Base-by-base conservation (phyloP, 2,113 vertebrate genomes). In the Heterotis niloticus region DNA sequence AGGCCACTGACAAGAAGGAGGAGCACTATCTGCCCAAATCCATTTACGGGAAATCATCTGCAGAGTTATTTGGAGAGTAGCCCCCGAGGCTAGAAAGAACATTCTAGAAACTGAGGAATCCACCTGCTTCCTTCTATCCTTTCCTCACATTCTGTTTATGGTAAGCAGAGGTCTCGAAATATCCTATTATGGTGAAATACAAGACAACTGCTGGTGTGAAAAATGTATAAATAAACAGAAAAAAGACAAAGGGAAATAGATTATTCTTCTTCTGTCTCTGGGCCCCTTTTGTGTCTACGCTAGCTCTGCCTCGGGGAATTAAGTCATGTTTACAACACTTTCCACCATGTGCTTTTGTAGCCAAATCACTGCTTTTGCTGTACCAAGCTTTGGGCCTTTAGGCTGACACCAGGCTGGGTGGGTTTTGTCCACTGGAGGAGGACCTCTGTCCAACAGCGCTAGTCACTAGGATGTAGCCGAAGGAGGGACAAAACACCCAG, bases 21-120 rank as follows among this genome's bases (percentile, higher is more conserved):
- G 10, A 57, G n/a, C 57, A 17, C 28, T 52, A 34, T 29, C 51
- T 54, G 10, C 68, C 70, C 24, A 26, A 26, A 29, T 9, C 68
- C 68, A 72, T 72, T 72, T 72, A 72, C 52, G 70, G 70, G 17
- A 72, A 72, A 29, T 75, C 54, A 75, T 75, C 73, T 59, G 56
- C 26, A 26, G 24, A 29, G 26, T 26, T 18, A 62, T 75, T 75
- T 57, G 60, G 73, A 75, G 73, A 17, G 23, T 54, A 1, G n/a
- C 29, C 77, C 56, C 51, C 20, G 59, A 54, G 67, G 54, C 57
- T 44, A 14, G 29, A 60, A 72, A n/a, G 56, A 59, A 71, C 7
- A 69, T 23, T 78, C 66, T 44, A 78, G 56, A 78, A 62, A 51
- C 16, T 44, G 18, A 60, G 13, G 17, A 26, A 44, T 71, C 54